These are phyloP conservation scores for Malacosoma neustria DNA, from an alignment of 2,888 invertebrate genomes.

Conservation along the genomic window DNA sequence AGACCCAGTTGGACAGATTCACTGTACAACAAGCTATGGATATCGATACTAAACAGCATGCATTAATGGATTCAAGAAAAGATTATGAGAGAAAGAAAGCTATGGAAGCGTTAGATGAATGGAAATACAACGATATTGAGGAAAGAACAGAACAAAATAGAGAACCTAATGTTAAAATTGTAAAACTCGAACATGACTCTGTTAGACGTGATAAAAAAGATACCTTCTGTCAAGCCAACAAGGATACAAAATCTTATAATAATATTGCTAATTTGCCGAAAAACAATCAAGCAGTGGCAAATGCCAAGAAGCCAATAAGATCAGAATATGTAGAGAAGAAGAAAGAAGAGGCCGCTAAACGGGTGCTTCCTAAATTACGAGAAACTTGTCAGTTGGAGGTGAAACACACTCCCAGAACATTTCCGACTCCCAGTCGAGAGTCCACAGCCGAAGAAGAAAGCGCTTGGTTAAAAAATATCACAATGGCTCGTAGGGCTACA, in stretches of 20 bases:
- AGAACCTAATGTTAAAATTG: slow-evolving; percentile 27
- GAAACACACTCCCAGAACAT: slow-evolving; percentile 82
- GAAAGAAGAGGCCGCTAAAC: slow-evolving; percentile 40
- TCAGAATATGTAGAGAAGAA: slow-evolving; percentile 53
- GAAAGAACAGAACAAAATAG: slow-evolving; percentile 1
- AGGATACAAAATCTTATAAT: background rate
- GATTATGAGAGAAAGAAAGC: slow-evolving; percentile 77
- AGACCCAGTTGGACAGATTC: slow-evolving; percentile 72
- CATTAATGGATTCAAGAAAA: slow-evolving; percentile 77
- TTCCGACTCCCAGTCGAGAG: slow-evolving; percentile 88
- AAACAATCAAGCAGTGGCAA: slow-evolving; percentile 12
- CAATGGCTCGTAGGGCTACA: slow-evolving; percentile 79
- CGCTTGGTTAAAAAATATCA: slow-evolving; percentile 87
- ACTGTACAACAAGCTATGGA: slow-evolving; percentile 63
- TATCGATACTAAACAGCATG: slow-evolving; percentile 65
- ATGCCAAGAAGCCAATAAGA: slow-evolving; percentile 22
- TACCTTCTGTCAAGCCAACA: background rate
- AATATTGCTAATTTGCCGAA: background rate
- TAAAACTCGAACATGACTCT: slow-evolving; percentile 33
- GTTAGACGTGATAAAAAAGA: slow-evolving; percentile 8
- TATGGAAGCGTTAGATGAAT: slow-evolving; percentile 79
- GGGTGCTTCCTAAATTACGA: slow-evolving; percentile 73
- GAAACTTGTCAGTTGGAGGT: slow-evolving; percentile 75
- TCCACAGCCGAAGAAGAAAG: slow-evolving; percentile 81
- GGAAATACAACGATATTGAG: slow-evolving; percentile 37